Evolutionary conservation across 2,113 vertebrate genomes (phyloP).

Genomic region (Mixornis gularis): DNA sequence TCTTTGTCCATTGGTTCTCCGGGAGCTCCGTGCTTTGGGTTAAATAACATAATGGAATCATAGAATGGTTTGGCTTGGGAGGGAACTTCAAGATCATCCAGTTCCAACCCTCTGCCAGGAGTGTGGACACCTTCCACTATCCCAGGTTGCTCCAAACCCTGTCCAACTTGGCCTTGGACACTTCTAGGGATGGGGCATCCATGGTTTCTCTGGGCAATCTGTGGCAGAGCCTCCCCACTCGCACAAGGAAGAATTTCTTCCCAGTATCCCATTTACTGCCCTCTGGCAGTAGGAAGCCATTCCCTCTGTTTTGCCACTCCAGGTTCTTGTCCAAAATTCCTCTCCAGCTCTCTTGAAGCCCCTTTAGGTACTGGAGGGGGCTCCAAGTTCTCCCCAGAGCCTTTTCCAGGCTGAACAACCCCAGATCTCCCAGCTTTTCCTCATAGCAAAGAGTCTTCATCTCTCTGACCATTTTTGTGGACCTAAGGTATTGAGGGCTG

Average conservation of each 20-base stretch:
- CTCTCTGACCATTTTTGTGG: rapidly evolving
- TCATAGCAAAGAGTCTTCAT: rapidly evolving
- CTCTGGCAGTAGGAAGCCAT: background rate
- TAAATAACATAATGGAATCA: background rate
- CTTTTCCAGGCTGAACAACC: background rate
- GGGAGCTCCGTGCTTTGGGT: background rate
- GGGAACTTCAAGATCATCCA: rapidly evolving
- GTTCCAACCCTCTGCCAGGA: rapidly evolving
- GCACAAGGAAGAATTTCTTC: rapidly evolving
- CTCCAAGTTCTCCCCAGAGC: rapidly evolving
- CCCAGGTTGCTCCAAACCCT: background rate
- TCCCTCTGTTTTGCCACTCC: rapidly evolving
- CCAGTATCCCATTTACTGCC: rapidly evolving
- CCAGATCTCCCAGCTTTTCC: background rate
- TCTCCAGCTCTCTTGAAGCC: rapidly evolving
- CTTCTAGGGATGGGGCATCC: background rate
- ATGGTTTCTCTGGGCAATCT: background rate
- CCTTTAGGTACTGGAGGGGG: rapidly evolving
- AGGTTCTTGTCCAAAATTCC: background rate
- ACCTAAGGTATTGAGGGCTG: rapidly evolving
- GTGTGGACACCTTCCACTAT: background rate
- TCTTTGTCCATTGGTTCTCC: rapidly evolving
- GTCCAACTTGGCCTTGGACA: rapidly evolving
- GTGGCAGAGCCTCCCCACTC: rapidly evolving
- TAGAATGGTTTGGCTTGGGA: background rate